phyloP scores from a whole-genome alignment of 2,888 invertebrate species.

The Tetrapedia diversipes region DNA sequence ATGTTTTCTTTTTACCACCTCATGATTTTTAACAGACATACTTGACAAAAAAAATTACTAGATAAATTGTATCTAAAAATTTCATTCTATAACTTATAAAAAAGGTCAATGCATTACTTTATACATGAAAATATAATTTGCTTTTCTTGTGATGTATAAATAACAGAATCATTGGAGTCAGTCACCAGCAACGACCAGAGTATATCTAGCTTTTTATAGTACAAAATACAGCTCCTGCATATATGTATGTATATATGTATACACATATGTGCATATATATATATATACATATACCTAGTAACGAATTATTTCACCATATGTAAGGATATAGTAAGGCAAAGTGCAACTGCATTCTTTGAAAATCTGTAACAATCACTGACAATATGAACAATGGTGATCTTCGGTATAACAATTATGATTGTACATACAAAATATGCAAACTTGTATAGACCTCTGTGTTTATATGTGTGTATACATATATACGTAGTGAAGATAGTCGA shows the following conservation, averaged over 20 bases:
- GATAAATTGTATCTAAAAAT: conserved; percentile 60
- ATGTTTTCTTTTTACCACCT: conserved; percentile 22
- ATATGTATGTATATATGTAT: conserved; percentile 74
- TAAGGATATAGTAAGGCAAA: conserved; percentile 77
- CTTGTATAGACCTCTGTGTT: conserved; percentile 69
- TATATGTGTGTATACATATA: conserved; percentile 68
- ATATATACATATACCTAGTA: conserved; percentile 78
- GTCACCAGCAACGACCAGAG: conserved; percentile 79
- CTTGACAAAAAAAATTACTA: conserved; percentile 42
- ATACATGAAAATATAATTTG: conserved; percentile 68
- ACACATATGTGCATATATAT: conserved; percentile 69
- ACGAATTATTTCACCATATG: conserved; percentile 76
- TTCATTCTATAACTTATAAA: conserved; percentile 62
- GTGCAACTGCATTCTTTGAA: conserved; percentile 50
- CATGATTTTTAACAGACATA: conserved; percentile 46
- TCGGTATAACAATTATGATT: conserved; percentile 69
- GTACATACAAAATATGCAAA: conserved; percentile 75
- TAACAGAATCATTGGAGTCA: conserved; percentile 65
- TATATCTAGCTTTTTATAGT: conserved; percentile 82
- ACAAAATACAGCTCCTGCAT: conserved; percentile 82
- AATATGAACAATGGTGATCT: conserved; percentile 67
- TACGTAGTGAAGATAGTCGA: conserved; percentile 50
- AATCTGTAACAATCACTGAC: conserved; percentile 52
- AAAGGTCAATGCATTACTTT: conserved; percentile 53
- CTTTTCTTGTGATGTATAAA: conserved; percentile 64